Base-by-base conservation (phyloP, 1,140 invertebrate species). In the Nautilus pompilius region DNA sequence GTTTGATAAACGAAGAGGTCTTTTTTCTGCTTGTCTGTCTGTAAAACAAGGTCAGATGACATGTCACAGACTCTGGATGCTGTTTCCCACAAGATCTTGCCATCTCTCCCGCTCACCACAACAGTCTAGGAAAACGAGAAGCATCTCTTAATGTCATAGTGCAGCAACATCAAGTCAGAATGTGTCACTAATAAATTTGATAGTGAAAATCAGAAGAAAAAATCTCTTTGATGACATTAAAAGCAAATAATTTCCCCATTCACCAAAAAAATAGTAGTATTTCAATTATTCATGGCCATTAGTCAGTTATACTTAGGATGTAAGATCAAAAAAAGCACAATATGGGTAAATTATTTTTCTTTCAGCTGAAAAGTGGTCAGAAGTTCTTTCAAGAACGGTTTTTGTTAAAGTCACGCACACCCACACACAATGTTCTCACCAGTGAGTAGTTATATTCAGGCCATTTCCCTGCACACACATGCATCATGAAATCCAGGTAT, bases 401-500 rank as follows among this genome's bases (percentile, higher is more conserved):
- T 59, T 34, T 34, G 1, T 17, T n/a, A 58, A 41, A 15, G 34
- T 13, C 5, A 34, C 8, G 6, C 24, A 0, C 30, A 41, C 6
- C 36, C 6, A n/a, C 17, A 20, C 26, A n/a, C n/a, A 41, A 0
- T n/a, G 8, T 5, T 17, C 69, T 70, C 62, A 79, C 75, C 64
- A 69, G 46, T 26, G 71, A 69, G 29, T 62, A 17, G 36, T 55
- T 48, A 41, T 81, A 80, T 2, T 34, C 8, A 28, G 75, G 73
- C 75, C 77, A 80, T 10, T 33, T 57, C 29, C 80, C 80, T 13
- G 41, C 28, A 61, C 71, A 72, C 67, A 69, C 72, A 28, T 75
- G 69, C 2, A 77, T 54, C 74, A 82, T 80, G 49, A 80, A 79
- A 60, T 82, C 80, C 26, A 78, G 34, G 13, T 62, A 46, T 33